Evolutionary conservation across 2,113 vertebrate genomes (phyloP).

Genomic region (Chloroceryle aenea): DNA sequence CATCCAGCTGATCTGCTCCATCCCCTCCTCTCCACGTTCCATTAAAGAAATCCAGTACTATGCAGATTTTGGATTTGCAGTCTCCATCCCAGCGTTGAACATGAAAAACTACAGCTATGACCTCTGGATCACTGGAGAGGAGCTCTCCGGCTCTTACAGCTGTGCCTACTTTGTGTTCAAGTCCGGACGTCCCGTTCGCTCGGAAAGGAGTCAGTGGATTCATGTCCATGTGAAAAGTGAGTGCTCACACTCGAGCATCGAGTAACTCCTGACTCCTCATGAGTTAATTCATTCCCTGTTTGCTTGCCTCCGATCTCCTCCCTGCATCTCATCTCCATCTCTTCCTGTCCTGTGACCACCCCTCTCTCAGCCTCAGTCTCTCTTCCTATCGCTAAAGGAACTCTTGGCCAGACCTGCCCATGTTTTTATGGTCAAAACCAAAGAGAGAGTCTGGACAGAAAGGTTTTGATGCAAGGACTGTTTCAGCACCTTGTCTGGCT

Average conservation of each 20-base stretch:
- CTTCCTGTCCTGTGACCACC: background rate
- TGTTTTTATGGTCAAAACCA: background rate
- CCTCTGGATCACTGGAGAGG: background rate
- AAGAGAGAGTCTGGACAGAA: background rate
- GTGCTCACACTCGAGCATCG: background rate
- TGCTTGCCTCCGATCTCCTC: background rate
- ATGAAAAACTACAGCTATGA: background rate
- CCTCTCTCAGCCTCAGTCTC: background rate
- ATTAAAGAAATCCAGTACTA: background rate
- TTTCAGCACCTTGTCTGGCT: background rate
- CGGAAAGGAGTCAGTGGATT: background rate
- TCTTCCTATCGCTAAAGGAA: background rate
- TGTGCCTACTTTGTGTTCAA: background rate
- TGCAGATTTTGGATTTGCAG: background rate
- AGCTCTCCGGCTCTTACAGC: background rate
- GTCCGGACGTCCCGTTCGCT: background rate
- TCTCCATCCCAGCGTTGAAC: background rate
- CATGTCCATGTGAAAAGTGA: background rate
- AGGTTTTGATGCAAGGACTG: background rate
- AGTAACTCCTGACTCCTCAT: background rate
- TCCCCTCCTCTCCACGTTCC: background rate
- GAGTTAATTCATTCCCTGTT: fast-evolving
- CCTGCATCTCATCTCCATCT: background rate
- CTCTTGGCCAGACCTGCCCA: background rate
- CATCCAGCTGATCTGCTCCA: background rate